Evolutionary conservation across 2,888 invertebrate genomes (phyloP), one percentile per base, ranked within the genome.

Genomic region (Caenorhabditis sp.): DNA sequence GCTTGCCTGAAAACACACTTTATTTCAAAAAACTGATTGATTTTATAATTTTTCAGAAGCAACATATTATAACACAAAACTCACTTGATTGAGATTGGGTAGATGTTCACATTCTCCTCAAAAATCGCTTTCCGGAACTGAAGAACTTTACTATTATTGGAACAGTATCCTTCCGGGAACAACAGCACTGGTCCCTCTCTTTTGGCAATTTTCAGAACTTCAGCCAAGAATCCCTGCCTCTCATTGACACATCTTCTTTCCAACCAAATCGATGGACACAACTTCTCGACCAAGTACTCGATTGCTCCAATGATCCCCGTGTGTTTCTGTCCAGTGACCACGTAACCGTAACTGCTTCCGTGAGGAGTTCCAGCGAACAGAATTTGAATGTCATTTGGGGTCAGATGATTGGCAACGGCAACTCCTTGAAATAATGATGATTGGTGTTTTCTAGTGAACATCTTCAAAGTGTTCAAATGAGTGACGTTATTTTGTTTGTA

Each of bases 261-360:
- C 60, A 89, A 68, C 89, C 89, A 89, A 22, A 89, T 68, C 0
- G 88, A 82, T 8, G 87, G 87, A 50, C 88, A 89, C 35, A 89
- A 62, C 65, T 84, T 81, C 50, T 88, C 86, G 15, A 86, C 87
- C 22, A 89, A 76, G 5, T 74, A 68, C 62, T 89, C 88, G 32
- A 89, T 86, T 15, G 82, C 61, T 76, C 89, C 85, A 62, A 86
- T 86, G 22, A 86, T 80, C 68, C 89, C 89, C 15, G 55, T 62
- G 77, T 89, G 89, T 58, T 86, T 85, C 68, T 89, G 89, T 13
- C 89, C 89, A 35, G 89, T 89, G 13, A 89, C 88, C 22, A 86
- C 84, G 64, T 88, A 89, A 24, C 88, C 83, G 58, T 88, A 87
- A 13, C 82, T 82, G 15, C 84, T 80, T 22, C 87, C 83, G 13